Base-by-base conservation (phyloP, 2,113 vertebrate species). In the Sula dactylatra region DNA sequence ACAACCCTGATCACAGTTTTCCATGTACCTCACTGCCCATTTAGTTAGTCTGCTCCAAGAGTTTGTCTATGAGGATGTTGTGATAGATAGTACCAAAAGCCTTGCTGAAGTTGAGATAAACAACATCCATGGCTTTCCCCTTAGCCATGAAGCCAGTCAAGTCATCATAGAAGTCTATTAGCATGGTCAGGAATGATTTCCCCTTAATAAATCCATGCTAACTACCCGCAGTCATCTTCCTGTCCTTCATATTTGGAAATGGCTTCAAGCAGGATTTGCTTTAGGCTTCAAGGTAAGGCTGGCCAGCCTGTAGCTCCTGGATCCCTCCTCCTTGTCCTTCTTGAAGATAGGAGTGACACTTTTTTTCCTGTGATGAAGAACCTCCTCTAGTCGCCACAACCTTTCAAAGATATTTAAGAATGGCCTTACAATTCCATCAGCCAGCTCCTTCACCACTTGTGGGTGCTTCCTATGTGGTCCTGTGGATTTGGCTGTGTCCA, bases 261-360 rank as follows among this genome's bases (percentile, higher is more conserved):
- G 9, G 7, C 34, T 69, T 81, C 36, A 85, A 38, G 40, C 14
- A 73, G 5, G 16, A 40, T 72, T 90, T 90, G 38, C 8, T 77
- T 13, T 29, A 42, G n/a, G 14, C 7, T 88, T 70, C 0, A 0
- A 88, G 29, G 50, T 55, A 77, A 61, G 6, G 5, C 29, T 73
- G n/a, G 27, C 5, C 50, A 82, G 17, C 7, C 42, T 82, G 9
- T n/a, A 61, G 58, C 24, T 90, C 38, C 32, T 81, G 13, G 16
- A 64, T 77, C 20, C 20, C 8, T 81, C 32, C 9, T 73, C 15
- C 22, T 38, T 84, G 32, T 70, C 32, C 14, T 72, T 54, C 58
- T 61, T 38, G 64, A 52, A 32, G 24, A 20, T 9, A 78, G 29
- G 8, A 52, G 9, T 32, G 14, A 49, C 3, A 1, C 22, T 66